Evolutionary conservation across 1,140 invertebrate genomes (phyloP).

Genomic region (Homarus americanus): DNA sequence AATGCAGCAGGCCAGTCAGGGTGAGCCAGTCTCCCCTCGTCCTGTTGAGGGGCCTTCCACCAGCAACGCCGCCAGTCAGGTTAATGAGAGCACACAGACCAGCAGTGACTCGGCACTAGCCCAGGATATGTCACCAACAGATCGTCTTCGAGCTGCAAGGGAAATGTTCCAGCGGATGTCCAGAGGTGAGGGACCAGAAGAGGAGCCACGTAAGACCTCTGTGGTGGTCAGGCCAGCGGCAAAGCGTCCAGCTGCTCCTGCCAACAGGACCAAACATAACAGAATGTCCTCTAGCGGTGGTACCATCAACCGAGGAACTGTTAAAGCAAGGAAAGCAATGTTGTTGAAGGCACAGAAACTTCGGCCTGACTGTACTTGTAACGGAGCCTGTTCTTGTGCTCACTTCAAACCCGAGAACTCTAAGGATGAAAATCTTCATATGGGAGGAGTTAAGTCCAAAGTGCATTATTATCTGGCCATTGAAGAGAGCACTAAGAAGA

Average conservation of each 20-base stretch:
- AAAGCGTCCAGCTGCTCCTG: conserved; percentile 17
- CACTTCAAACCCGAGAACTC: conserved; percentile 14
- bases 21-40: neutral
- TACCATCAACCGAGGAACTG: conserved; percentile 58
- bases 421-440: neutral
- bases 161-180: conserved; percentile 61
- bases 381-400: conserved; percentile 57
- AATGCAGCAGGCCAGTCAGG: conserved; percentile 36
- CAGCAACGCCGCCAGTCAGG: conserved; percentile 15
- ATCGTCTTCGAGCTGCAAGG: conserved; percentile 45
- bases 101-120: neutral
- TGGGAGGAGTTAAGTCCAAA: conserved; percentile 44
- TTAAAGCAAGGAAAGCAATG: conserved; percentile 58
- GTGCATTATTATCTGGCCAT: conserved; percentile 54
- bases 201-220: neutral
- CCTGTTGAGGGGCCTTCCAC: neutral
- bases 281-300: neutral
- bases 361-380: conserved; percentile 34
- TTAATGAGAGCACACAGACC: conserved; percentile 60
- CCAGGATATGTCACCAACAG: conserved; percentile 36
- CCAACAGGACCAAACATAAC: neutral
- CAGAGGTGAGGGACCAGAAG: neutral
- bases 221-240: neutral
- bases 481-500: conserved; percentile 39
- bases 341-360: conserved; percentile 19